These are phyloP conservation scores for Chouioia cunea DNA, from an alignment of 2,888 invertebrate genomes.

Conservation along the genomic window DNA sequence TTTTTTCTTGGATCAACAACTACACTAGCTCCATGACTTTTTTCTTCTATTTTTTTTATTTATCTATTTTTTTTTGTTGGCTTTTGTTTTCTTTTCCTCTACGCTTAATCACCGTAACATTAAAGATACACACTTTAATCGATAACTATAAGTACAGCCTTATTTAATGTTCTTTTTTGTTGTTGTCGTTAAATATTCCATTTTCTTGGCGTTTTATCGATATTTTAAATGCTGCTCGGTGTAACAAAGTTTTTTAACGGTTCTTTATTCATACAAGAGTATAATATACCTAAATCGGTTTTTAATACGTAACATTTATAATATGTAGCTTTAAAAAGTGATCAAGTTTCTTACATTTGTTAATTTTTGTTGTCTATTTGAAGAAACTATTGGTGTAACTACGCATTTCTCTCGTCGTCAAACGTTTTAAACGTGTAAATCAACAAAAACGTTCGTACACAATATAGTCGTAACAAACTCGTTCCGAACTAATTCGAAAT, in stretches of 20 bases:
- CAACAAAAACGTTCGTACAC: too few species aligned
- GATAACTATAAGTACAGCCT: background rate
- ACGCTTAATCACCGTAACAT: slow-evolving; percentile 3
- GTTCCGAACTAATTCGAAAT: too few species aligned
- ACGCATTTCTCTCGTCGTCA: too few species aligned
- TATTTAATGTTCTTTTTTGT: background rate
- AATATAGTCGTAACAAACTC: too few species aligned
- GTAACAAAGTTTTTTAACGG: background rate
- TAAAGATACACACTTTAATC: slow-evolving; percentile 15
- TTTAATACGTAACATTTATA: slow-evolving; percentile 40
- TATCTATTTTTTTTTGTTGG: background rate
- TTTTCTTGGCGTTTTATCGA: too few species aligned
- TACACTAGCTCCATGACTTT: background rate
- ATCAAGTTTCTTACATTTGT: slow-evolving; percentile 28
- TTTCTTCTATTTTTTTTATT: too few species aligned
- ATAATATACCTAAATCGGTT: slow-evolving; percentile 18
- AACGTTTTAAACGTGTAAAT: too few species aligned
- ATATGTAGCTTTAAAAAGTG: slow-evolving; percentile 50
- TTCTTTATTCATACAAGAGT: slow-evolving; percentile 3
- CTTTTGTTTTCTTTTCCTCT: background rate
- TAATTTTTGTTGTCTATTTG: background rate
- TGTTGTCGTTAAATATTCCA: too few species aligned
- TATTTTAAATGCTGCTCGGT: background rate
- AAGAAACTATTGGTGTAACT: slow-evolving; percentile 19
- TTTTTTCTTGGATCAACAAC: background rate